Evolutionary conservation across 2,113 vertebrate species (phyloP), one percentile per base, ranked within the genome.

Genomic region (Oreochromis niloticus): DNA sequence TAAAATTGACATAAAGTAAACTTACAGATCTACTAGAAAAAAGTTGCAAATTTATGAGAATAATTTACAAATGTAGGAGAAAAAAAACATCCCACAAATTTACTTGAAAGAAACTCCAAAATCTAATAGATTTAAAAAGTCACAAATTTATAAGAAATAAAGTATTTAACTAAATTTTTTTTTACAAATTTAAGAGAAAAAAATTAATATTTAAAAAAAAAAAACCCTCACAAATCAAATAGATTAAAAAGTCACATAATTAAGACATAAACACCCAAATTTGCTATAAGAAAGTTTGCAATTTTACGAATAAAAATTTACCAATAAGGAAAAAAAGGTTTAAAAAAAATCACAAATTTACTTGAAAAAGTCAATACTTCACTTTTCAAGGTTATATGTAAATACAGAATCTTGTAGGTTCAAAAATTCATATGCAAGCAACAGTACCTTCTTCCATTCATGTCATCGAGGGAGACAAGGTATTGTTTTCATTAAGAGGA

Each of bases 81-180:
- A 36, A 63, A 63, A 57, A 12, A 39, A 1, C 2, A 39, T n/a
- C 34, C 17, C 61, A 34, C 16, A 63, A 19, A 19, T 63, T 63
- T 63, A 63, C 59, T 36, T 36, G 32, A 36, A 63, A 63, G 17
- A 63, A 36, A 63, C 16, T 34, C 30, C 16, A 63, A 34, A 22
- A 71, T 71, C 7, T 41, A 34, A 41, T 36, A 22, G 36, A 24
- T 41, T 68, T 22, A 39, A 39, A 68, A 71, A 71, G 36, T 71
- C 36, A 43, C 63, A 71, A 43, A 24, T 43, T 71, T 71, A 63
- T 4, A 63, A 63, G 32, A 36, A 63, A 63, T 63, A 34, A 63
- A 34, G 59, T 63, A 63, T 34, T 61, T 61, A 34, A 61, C 59
- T 61, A 32, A 59, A 59, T 4, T 27, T 27, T 27, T 1, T 27